Percentiles rank a stretch among this genome's conserved stretches.
phyloP scores from a whole-genome alignment of 1,140 invertebrate species.

The Pogonognathellus flavescens region DNA sequence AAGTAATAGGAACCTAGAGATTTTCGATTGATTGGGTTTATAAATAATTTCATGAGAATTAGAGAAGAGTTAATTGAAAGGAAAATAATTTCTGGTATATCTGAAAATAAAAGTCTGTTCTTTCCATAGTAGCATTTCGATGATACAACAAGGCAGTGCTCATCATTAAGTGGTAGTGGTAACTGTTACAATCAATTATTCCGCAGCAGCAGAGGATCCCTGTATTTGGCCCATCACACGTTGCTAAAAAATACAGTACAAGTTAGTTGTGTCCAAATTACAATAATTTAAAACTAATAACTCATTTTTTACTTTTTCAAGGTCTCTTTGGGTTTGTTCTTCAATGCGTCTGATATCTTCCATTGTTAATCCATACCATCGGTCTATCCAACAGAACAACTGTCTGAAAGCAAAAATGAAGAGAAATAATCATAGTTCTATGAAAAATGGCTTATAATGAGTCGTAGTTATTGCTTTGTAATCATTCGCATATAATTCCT shows the following conservation, averaged over 20 bases:
- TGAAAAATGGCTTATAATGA: constrained; percentile 6
- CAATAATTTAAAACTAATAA: background rate
- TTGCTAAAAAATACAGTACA: background rate
- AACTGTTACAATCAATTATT: background rate
- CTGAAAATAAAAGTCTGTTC: too few species aligned
- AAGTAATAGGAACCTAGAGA: too few species aligned
- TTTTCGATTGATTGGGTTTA: too few species aligned
- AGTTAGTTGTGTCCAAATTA: background rate
- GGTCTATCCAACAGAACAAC: constrained; percentile 97
- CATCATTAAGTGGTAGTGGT: background rate
- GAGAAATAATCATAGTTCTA: background rate
- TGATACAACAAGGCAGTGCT: background rate
- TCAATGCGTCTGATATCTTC: constrained; percentile 93
- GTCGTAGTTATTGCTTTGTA: constrained; percentile 35
- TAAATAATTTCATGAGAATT: too few species aligned
- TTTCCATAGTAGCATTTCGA: too few species aligned
- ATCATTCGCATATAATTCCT: too few species aligned
- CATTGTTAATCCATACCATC: constrained; percentile 95
- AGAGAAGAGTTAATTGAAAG: too few species aligned
- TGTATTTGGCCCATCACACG: background rate
- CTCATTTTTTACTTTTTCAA: constrained; percentile 77
- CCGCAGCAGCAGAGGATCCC: background rate
- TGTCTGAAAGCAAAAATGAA: constrained; percentile 76
- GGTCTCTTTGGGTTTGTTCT: constrained; percentile 90
- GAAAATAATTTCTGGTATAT: too few species aligned